Evolutionary conservation across 1,140 invertebrate genomes (phyloP).

Genomic region (Ditylenchus dipsaci): DNA sequence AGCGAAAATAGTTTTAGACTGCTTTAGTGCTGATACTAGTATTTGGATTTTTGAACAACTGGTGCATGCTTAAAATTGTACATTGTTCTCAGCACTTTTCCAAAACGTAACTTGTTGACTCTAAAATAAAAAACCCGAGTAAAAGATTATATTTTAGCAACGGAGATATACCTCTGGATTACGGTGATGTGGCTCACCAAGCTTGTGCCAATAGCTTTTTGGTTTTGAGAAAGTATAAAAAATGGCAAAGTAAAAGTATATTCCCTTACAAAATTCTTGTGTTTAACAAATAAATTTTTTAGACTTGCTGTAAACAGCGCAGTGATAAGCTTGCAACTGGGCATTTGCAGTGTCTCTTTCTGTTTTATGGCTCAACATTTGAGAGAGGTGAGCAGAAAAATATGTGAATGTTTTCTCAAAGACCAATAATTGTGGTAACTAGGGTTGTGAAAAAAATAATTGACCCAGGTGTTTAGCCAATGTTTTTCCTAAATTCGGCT

Average conservation of each 20-base stretch:
- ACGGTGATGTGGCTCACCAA: constrained; percentile 46
- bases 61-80: constrained; percentile 48
- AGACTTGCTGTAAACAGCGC: neutral
- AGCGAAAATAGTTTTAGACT: constrained; percentile 17
- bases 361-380: constrained; percentile 37
- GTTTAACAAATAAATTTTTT: neutral
- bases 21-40: constrained; percentile 35
- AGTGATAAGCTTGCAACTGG: constrained; percentile 37
- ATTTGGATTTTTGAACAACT: constrained; percentile 43
- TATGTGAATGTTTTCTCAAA: neutral
- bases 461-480: too few species aligned
- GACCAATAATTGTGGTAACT: too few species aligned
- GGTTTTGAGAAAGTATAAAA: neutral
- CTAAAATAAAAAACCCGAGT: neutral
- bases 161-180: constrained; percentile 37
- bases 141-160: constrained; percentile 23
- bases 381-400: constrained; percentile 42
- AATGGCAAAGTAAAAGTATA: neutral
- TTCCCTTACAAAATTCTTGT: constrained; percentile 13
- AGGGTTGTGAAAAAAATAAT: too few species aligned
- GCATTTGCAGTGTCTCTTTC: constrained; percentile 49
- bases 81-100: constrained; percentile 46
- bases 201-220: constrained; percentile 21
- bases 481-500: too few species aligned
- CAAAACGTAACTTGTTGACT: constrained; percentile 21